These are phyloP conservation scores for Burhinus bistriatus DNA, from an alignment of 2,113 vertebrate genomes.

Conservation along the genomic window DNA sequence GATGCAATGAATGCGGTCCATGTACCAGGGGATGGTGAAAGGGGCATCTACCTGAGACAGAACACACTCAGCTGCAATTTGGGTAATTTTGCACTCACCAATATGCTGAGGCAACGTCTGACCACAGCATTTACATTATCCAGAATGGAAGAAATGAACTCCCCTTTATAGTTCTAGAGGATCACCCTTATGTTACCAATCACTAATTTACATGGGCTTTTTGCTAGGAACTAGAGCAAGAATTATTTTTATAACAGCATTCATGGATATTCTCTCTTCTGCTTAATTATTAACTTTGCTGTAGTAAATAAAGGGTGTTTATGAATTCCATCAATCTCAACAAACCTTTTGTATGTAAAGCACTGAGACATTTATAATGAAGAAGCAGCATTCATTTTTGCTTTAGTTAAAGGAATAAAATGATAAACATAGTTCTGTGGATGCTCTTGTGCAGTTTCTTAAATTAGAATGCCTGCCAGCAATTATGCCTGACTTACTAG, in stretches of 20 bases:
- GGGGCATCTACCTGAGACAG: not conserved
- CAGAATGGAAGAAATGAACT: not conserved
- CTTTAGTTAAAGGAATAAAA: conserved; percentile 24
- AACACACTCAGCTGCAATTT: not conserved
- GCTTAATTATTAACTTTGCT: conserved; percentile 65
- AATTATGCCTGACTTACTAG: not conserved
- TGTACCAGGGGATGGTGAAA: fast-evolving
- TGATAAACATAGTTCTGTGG: not conserved
- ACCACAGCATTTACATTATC: not conserved
- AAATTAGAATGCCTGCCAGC: not conserved
- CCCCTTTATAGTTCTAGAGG: not conserved
- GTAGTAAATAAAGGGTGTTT: conserved; percentile 43
- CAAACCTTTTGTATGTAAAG: not conserved
- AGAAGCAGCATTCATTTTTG: not conserved
- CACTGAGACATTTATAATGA: not conserved
- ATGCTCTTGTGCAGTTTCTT: conserved; percentile 3
- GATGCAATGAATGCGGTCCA: fast-evolving
- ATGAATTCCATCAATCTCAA: conserved; percentile 39
- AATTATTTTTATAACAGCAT: conserved; percentile 7
- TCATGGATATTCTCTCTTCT: not conserved
- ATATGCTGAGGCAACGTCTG: not conserved
- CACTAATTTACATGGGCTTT: not conserved
- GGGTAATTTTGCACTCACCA: not conserved
- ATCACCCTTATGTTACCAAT: not conserved
- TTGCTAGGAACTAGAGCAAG: not conserved